phyloP scores from a whole-genome alignment of 2,113 vertebrate genomes.

The Bubo blakistoni region DNA sequence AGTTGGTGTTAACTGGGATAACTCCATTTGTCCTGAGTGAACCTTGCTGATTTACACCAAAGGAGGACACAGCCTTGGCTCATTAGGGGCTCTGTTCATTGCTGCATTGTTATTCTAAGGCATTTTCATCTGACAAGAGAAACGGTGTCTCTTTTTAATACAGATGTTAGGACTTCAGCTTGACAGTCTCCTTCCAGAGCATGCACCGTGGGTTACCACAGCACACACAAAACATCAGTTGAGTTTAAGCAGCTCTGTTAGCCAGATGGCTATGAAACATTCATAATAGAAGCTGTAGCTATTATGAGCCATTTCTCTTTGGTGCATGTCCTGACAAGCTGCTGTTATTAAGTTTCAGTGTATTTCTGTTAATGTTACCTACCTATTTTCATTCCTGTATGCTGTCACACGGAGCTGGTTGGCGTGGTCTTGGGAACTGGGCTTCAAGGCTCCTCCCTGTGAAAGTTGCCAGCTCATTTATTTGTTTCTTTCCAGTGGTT shows the following conservation, averaged over 20 bases:
- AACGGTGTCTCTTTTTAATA: neutral
- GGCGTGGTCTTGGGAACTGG: conserved; percentile 58
- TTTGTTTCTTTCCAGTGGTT: conserved; percentile 62
- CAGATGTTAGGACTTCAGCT: neutral
- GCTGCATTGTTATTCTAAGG: conserved; percentile 13
- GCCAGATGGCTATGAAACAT: conserved; percentile 58
- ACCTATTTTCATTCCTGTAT: conserved; percentile 69
- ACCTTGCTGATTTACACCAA: neutral
- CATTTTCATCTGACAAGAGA: conserved; percentile 19
- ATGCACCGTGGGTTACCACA: neutral
- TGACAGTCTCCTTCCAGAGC: neutral
- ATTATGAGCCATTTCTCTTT: conserved; percentile 66
- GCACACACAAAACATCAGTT: neutral
- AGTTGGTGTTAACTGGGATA: neutral
- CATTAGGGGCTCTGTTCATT: neutral
- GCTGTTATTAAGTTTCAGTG: conserved; percentile 70
- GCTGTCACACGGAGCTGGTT: conserved; percentile 53
- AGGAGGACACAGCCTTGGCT: neutral
- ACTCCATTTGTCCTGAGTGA: neutral
- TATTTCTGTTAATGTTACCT: conserved; percentile 74
- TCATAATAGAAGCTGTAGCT: conserved; percentile 61
- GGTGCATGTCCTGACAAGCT: conserved; percentile 66
- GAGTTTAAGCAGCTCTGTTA: conserved; percentile 36
- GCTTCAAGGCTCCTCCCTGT: conserved; percentile 58
- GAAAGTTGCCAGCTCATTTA: conserved; percentile 60